Evolutionary conservation across 1,140 invertebrate genomes (phyloP).

Genomic region (Leptinotarsa defecta): DNA sequence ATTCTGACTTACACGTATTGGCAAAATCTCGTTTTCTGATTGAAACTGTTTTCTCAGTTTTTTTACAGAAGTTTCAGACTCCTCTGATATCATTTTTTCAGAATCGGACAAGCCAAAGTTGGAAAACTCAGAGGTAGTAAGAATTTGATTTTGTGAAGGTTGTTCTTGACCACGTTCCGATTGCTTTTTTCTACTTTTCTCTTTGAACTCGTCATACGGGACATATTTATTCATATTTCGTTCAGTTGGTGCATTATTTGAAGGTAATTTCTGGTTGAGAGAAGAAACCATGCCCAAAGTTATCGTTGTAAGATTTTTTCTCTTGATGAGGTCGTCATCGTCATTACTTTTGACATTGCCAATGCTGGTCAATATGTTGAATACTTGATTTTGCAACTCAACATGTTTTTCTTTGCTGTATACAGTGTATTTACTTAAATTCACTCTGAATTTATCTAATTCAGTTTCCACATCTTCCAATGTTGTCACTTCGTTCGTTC

Average conservation of each 20-base stretch:
- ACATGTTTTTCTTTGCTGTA: background rate
- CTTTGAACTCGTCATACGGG: background rate
- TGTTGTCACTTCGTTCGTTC: background rate
- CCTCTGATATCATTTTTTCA: background rate
- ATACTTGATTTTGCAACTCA: background rate
- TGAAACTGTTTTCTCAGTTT: background rate
- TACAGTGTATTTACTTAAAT: background rate
- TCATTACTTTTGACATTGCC: background rate
- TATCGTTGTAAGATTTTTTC: background rate
- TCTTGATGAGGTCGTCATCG: background rate
- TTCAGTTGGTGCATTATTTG: background rate
- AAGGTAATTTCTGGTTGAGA: background rate
- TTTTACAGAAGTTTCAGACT: background rate
- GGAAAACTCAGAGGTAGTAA: background rate
- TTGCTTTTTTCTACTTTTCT: background rate
- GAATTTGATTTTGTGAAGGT: background rate
- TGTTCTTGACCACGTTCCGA: background rate
- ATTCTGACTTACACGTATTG: background rate
- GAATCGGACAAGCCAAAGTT: background rate
- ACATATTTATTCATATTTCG: background rate
- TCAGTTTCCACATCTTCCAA: background rate
- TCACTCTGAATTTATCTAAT: background rate
- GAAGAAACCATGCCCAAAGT: background rate
- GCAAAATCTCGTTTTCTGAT: background rate
- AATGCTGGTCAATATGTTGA: constrained; percentile 6